Evolutionary conservation across 2,888 invertebrate genomes (phyloP), one percentile per base, ranked within the genome.

Genomic region (Epinotia nisella): DNA sequence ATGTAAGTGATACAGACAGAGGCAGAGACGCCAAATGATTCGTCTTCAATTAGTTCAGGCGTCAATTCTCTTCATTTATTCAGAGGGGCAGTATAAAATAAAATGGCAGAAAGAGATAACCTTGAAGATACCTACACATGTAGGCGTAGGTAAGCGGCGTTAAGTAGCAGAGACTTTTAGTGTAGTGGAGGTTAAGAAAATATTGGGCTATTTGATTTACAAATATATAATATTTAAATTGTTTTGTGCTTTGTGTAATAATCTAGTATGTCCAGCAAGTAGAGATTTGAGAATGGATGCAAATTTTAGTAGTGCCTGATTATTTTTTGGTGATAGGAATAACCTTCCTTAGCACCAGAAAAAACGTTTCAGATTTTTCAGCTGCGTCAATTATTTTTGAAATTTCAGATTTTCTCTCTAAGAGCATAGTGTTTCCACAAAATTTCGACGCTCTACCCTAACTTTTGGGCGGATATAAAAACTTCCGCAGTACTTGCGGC

Each of bases 1-100:
- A 82, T 82, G 79, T 80, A 83, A 85, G 83, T 82, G 81, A 82
- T 81, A 79, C 79, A 81, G 76, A 77, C 21, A 81, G 76, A 77
- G 75, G 76, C 66, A 76, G 79, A 80, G 35, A 79, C 74, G 77
- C 79, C 76, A 75, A 79, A 81, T 82, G 85, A 85, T 84, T 86
- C 85, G 77, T 74, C 83, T 87, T 87, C 89, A 89, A 89, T 89
- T 88, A 89, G 86, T 79, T 74, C 78, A 81, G 83, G 84, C 85
- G 83, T 83, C 82, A 81, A 84, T 77, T 82, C 83, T 77, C 79
- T 76, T 89, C 86, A 89, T 86, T 90, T 89, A 88, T 90, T 88
- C 87, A 86, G 82, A 85, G 82, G 85, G 84, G 82, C 81, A 79
- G 82, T 81, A 83, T 84, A 81, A 85, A 87, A 85, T 84, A 83